Evolutionary conservation across 2,797 vertebrate genomes (phyloP).

Genomic region (Protosalanx chinensis): DNA sequence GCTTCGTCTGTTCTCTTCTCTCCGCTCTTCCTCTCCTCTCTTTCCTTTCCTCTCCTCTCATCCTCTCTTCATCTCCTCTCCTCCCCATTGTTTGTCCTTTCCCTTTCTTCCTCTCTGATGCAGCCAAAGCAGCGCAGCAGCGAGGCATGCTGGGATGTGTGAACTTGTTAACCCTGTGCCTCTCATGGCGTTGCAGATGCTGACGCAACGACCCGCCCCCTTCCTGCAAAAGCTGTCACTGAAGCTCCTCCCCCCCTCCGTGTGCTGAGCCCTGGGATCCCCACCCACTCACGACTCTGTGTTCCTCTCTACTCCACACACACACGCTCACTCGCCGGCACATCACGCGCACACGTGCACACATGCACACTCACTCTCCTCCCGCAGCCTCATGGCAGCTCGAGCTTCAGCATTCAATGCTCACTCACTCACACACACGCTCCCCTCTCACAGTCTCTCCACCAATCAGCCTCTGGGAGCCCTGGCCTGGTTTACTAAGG

Average conservation of each 20-base stretch:
- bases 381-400: background rate
- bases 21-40: background rate
- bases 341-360: conserved; percentile 7
- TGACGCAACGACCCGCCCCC: conserved; percentile 42
- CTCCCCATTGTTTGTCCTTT: conserved; percentile 17
- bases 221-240: background rate
- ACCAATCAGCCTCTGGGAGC: conserved; percentile 33
- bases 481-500: conserved; percentile 37
- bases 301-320: conserved; percentile 24
- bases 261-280: background rate
- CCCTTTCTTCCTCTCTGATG: conserved; percentile 13
- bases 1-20: background rate
- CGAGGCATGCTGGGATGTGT: conserved; percentile 45
- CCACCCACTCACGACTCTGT: conserved; percentile 29
- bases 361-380: conserved; percentile 11
- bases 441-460: conserved; percentile 13
- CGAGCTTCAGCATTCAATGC: conserved; percentile 2
- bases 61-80: conserved; percentile 1
- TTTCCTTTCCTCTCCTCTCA: conserved; percentile 8
- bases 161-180: conserved; percentile 56
- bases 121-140: conserved; percentile 28
- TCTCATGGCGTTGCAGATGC: conserved; percentile 24
- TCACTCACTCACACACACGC: conserved; percentile 8
- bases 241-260: background rate
- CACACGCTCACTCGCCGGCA: conserved; percentile 22